Percentiles rank a stretch among this genome's conserved stretches.
Conservation (phyloP, 2,113 vertebrate species). For the Clinocottus analis region DNA sequence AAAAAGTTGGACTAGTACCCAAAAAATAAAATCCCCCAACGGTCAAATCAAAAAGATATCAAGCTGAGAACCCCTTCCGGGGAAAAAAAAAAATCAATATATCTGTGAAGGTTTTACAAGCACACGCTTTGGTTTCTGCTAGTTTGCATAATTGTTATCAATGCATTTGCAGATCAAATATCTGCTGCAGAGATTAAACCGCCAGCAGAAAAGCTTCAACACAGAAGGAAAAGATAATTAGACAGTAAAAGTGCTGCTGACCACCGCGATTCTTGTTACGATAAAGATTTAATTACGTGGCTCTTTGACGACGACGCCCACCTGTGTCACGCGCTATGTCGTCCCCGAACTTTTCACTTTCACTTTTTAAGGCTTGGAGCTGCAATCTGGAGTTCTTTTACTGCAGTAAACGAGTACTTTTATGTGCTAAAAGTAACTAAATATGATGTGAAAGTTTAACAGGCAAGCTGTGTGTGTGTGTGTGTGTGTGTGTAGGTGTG, state of each 20-base stretch:
- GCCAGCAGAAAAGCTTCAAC: background rate
- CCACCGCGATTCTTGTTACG: background rate
- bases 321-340: background rate
- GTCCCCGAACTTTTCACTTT: background rate
- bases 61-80: background rate
- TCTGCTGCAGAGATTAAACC: background rate
- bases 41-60: background rate
- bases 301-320: background rate
- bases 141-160: slow-evolving; percentile 3
- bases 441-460: background rate
- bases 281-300: background rate
- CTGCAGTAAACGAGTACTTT: background rate
- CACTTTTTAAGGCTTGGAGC: background rate
- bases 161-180: background rate
- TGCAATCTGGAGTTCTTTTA: slow-evolving; percentile 5
- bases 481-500: slow-evolving; percentile 85
- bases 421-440: background rate
- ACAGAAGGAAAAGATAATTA: background rate
- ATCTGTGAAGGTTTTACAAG: background rate
- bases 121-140: no score
- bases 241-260: background rate
- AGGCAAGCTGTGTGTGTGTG: slow-evolving; percentile 21
- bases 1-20: background rate
- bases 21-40: background rate
- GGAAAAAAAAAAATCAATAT: background rate